A percentile compares a stretch with the other conserved stretches of the same genome.
Evolutionary conservation across 2,888 invertebrate species (phyloP).

Genomic region (Dilophus febrilis): DNA sequence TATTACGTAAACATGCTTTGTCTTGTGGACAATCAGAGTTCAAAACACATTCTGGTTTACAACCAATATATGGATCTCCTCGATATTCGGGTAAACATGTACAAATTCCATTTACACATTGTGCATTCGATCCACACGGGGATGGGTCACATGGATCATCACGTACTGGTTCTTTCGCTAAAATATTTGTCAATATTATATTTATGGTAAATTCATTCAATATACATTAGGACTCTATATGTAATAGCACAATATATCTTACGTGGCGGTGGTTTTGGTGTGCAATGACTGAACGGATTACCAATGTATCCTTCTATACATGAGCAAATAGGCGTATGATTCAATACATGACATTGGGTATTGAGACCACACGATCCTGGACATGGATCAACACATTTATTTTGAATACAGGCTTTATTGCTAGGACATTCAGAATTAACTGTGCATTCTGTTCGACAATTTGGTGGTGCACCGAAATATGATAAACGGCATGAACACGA

Average conservation of each 20-base stretch:
- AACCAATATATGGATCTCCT: constrained; percentile 50
- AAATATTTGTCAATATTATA: constrained; percentile 6
- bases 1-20: constrained; percentile 51
- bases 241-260: not conserved
- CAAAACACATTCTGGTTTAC: constrained; percentile 52
- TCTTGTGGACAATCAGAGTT: constrained; percentile 49
- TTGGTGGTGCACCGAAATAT: constrained; percentile 52
- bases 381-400: constrained; percentile 74
- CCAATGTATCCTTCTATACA: constrained; percentile 55
- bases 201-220: not conserved
- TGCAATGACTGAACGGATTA: constrained; percentile 48
- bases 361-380: constrained; percentile 69
- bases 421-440: constrained; percentile 65
- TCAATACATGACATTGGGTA: constrained; percentile 45
- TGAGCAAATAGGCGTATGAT: constrained; percentile 56
- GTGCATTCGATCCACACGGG: constrained; percentile 55
- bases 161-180: constrained; percentile 12
- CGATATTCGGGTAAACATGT: constrained; percentile 46
- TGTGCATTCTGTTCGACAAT: constrained; percentile 55
- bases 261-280: constrained; percentile 8
- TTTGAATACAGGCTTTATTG: constrained; percentile 64
- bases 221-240: constrained; percentile 8
- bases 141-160: constrained; percentile 48
- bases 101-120: constrained; percentile 50
- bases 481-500: constrained; percentile 47